phyloP scores from a whole-genome alignment of 2,113 vertebrate species.

The Azemiops feae region DNA sequence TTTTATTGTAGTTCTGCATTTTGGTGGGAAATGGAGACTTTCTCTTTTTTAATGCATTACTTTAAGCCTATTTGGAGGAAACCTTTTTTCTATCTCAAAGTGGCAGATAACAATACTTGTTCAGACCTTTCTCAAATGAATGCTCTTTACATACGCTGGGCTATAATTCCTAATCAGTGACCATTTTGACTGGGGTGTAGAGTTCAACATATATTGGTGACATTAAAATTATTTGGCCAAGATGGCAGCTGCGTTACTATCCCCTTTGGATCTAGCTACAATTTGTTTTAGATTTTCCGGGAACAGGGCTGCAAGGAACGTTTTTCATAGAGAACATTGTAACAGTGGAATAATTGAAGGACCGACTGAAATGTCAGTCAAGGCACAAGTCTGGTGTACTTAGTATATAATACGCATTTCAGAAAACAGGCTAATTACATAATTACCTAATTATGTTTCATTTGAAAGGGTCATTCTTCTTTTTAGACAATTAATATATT shows the following conservation, averaged over 20 bases:
- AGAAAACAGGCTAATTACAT: background rate
- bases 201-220: background rate
- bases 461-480: constrained; percentile 31
- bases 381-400: background rate
- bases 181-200: background rate
- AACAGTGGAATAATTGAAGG: background rate
- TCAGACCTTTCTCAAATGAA: background rate
- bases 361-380: background rate
- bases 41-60: background rate
- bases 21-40: background rate
- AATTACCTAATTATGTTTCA: constrained; percentile 20
- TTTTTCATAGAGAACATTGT: constrained; percentile 1
- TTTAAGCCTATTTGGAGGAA: background rate
- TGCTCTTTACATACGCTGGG: background rate
- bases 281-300: background rate
- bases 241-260: background rate
- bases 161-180: background rate
- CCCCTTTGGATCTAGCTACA: background rate
- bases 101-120: background rate
- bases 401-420: constrained; percentile 32
- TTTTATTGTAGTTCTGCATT: background rate
- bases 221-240: background rate
- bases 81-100: background rate
- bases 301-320: background rate
- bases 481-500: constrained; percentile 14